Evolutionary conservation across 1,140 invertebrate genomes (phyloP).

Genomic region (Contarinia nasturtii): DNA sequence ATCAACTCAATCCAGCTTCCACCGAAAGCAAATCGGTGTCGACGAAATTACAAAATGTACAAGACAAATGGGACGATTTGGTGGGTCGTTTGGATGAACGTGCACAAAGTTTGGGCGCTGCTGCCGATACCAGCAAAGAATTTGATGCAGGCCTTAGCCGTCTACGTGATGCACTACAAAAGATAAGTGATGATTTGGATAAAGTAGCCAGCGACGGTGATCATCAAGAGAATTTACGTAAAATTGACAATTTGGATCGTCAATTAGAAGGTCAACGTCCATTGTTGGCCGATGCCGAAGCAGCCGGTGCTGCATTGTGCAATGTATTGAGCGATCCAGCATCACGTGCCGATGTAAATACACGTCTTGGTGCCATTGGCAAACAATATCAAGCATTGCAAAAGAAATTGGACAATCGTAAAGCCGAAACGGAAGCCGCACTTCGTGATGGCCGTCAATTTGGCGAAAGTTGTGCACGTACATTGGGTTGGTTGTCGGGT

Average conservation of each 20-base stretch:
- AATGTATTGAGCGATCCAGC: slow-evolving; percentile 80
- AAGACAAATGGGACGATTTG: slow-evolving; percentile 62
- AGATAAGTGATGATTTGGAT: slow-evolving; percentile 70
- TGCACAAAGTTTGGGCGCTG: slow-evolving; percentile 64
- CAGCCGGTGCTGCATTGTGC: slow-evolving; percentile 66
- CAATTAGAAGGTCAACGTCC: slow-evolving; percentile 75
- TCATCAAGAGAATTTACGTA: slow-evolving; percentile 69
- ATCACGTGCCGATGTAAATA: slow-evolving; percentile 75
- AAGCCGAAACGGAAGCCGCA: slow-evolving; percentile 76
- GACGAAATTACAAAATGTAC: slow-evolving; percentile 41
- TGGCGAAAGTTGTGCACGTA: slow-evolving; percentile 65
- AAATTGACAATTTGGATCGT: slow-evolving; percentile 68
- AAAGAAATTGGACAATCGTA: slow-evolving; percentile 72
- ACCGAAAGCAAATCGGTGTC: slow-evolving; percentile 53
- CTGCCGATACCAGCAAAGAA: slow-evolving; percentile 72
- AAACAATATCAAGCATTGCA: slow-evolving; percentile 69
- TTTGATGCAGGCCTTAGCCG: slow-evolving; percentile 72
- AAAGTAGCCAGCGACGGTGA: slow-evolving; percentile 63
- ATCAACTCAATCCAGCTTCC: slow-evolving; percentile 45
- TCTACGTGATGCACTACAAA: slow-evolving; percentile 60
- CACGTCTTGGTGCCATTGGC: slow-evolving; percentile 64
- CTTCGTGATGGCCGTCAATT: slow-evolving; percentile 70
- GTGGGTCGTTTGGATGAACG: slow-evolving; percentile 55
- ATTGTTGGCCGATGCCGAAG: slow-evolving; percentile 68
- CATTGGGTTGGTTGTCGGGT: slow-evolving; percentile 71